Base-by-base conservation (phyloP, 2,888 invertebrate species). In the Orthonychiurus folsomi region DNA sequence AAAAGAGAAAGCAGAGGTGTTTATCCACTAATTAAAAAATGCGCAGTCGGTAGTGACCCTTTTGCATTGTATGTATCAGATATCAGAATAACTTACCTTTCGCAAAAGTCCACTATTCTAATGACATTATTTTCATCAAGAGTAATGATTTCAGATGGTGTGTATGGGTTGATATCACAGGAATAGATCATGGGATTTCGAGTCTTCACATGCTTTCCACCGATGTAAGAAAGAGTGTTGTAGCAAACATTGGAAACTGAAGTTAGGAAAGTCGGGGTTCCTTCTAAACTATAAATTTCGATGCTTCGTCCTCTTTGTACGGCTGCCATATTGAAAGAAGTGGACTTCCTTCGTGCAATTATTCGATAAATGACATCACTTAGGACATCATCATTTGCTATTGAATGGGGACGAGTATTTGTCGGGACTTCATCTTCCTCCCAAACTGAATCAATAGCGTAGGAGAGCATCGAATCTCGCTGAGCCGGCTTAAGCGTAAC, bases 111-210 rank as follows among this genome's bases (percentile, higher is more conserved):
- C 18, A 67, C 60, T 12, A 68, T 26, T 24, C 63, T 54, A 15
- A 70, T 48, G 15, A 64, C 62, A 9, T 48, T 20, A 56, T 70
- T 72, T 54, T 69, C 68, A 65, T 72, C 72, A 18, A 70, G 59
- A 9, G 67, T 72, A 2, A 64, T 57, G 21, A 67, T 26, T 60
- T 70, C 67, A 9, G 62, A 48, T 3, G 63, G 27, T 28, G 54
- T 58, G 1, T 25, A 48, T 5, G 65, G 66, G 50, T 70, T 72
- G 1, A 66, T 47, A 55, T 69, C 70, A 12, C 66, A 52, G 20
- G 69, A 61, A 20, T 61, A 15, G 12, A 70, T 57, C 18, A 66
- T 47, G 12, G 67, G 66, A 48, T 62, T 55, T 25, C 57, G 50
- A 23, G n/a, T 48, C 3, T 24, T 37, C 12, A 12, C 25, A n/a